phyloP scores from a whole-genome alignment of 2,113 vertebrate species.

The Speoplatyrhinus poulsoni region DNA sequence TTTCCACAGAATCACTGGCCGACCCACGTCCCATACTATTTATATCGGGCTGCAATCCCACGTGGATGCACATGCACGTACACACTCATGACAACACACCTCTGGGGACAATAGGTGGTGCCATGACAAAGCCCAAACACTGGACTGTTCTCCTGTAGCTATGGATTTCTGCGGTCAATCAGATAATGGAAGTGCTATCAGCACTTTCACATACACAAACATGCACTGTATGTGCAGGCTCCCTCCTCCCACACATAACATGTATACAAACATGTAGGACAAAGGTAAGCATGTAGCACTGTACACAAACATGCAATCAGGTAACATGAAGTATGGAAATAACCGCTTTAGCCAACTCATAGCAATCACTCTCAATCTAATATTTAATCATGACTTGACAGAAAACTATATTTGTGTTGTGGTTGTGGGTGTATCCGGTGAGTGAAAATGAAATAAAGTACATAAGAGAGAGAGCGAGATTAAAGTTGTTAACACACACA shows the following conservation, averaged over 20 bases:
- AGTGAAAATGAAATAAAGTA: neutral
- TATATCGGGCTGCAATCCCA: constrained; percentile 54
- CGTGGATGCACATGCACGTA: constrained; percentile 5
- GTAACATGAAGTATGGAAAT: constrained; percentile 32
- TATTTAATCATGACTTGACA: neutral
- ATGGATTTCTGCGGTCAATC: constrained; percentile 59
- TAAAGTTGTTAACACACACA: neutral
- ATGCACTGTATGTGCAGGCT: constrained; percentile 11
- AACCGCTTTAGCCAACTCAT: neutral
- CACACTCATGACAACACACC: constrained; percentile 22
- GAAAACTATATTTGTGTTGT: too few species aligned
- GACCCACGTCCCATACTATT: constrained; percentile 42
- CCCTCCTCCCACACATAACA: constrained; percentile 34
- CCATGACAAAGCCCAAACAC: constrained; percentile 57
- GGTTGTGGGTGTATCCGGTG: too few species aligned
- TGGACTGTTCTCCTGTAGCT: constrained; percentile 70
- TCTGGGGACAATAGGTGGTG: constrained; percentile 66
- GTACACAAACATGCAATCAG: constrained; percentile 18
- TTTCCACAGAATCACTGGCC: constrained; percentile 56
- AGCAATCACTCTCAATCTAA: neutral
- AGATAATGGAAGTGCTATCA: constrained; percentile 60
- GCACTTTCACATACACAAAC: constrained; percentile 64
- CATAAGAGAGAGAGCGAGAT: constrained; percentile 8
- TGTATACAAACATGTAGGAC: constrained; percentile 23
- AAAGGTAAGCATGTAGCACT: constrained; percentile 27